Conservation (phyloP, 2,797 vertebrate species). For the Calcarius lapponicus region DNA sequence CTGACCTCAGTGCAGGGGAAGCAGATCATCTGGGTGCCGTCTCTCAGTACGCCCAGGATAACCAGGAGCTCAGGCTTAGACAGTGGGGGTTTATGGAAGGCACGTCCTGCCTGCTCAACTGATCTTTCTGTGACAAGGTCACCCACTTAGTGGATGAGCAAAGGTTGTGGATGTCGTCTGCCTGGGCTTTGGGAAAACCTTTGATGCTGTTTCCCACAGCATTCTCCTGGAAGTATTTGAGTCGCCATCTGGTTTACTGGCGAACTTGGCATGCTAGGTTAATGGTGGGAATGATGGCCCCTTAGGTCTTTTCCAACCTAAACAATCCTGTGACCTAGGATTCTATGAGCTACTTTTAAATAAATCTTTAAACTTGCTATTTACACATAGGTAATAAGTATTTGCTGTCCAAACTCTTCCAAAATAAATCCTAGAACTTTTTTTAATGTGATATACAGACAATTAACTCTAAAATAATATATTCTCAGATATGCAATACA, state of each 20-base stretch:
- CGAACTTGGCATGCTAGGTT: not conserved
- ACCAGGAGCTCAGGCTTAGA: not conserved
- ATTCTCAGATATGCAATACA: not conserved
- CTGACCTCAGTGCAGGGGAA: not conserved
- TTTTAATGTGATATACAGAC: not conserved
- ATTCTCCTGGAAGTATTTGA: not conserved
- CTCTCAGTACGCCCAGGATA: not conserved
- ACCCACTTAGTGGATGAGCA: not conserved
- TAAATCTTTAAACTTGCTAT: not conserved
- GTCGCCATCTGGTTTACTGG: not conserved
- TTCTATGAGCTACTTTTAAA: not conserved
- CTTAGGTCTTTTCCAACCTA: not conserved
- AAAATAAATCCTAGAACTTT: not conserved
- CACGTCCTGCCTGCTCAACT: not conserved
- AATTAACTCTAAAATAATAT: not conserved
- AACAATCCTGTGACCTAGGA: not conserved
- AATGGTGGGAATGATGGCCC: not conserved
- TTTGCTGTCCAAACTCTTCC: not conserved
- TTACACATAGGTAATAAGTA: not conserved
- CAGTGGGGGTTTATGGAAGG: not conserved
- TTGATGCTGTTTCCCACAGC: not conserved
- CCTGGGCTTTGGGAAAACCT: not conserved
- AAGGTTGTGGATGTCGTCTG: not conserved
- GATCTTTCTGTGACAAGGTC: not conserved
- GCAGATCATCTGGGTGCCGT: too few species aligned